Conservation (phyloP, 2,888 invertebrate species). For the Eupeodes latifasciatus region DNA sequence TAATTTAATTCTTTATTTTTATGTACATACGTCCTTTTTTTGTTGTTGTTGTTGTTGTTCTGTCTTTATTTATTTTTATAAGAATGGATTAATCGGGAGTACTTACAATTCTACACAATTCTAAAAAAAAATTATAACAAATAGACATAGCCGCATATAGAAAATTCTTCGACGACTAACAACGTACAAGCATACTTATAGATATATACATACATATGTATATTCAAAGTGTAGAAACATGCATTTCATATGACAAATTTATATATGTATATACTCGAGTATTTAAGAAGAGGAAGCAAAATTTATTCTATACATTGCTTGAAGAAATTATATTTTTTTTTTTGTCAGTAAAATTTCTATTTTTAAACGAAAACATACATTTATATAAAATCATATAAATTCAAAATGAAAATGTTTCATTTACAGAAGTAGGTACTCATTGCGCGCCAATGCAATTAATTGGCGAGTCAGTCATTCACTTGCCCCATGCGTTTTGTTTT, state of each 20-base stretch:
- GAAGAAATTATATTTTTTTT: conserved; percentile 44
- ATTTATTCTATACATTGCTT: conserved; percentile 69
- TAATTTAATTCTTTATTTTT: conserved; percentile 35
- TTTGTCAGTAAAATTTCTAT: conserved; percentile 54
- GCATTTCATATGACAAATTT: neutral
- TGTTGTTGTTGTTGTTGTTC: neutral
- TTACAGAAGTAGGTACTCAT: conserved; percentile 69
- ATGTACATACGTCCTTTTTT: neutral
- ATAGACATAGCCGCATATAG: conserved; percentile 12
- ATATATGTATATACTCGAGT: neutral
- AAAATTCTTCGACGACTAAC: neutral
- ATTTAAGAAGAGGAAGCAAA: conserved; percentile 66
- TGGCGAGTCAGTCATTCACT: conserved; percentile 72
- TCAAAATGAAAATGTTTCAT: conserved; percentile 65
- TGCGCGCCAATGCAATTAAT: conserved; percentile 72
- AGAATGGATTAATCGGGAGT: conserved; percentile 50
- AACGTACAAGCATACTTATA: neutral
- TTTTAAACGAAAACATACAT: conserved; percentile 54
- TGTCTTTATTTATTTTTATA: conserved; percentile 24
- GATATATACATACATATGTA: no score
- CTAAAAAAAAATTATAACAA: conserved; percentile 32
- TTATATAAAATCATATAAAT: conserved; percentile 40
- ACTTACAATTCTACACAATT: conserved; percentile 21
- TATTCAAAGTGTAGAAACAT: neutral
- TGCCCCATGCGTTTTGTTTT: conserved; percentile 40